Conservation (phyloP, 2,113 vertebrate species). For the Lepus timidus region DNA sequence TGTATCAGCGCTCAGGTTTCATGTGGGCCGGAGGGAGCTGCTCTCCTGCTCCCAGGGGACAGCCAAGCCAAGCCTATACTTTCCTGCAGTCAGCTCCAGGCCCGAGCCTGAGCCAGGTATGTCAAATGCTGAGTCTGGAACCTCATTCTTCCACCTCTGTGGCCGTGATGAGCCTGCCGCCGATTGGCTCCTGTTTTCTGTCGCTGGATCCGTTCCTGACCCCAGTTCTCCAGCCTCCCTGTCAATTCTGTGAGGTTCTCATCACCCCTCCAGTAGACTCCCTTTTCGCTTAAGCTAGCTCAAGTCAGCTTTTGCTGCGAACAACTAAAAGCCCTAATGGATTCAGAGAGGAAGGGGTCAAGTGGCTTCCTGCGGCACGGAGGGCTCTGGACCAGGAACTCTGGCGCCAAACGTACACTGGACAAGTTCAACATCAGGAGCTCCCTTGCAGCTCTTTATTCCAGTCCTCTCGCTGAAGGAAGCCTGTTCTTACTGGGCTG, state of each 20-base stretch:
- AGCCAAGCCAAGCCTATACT: not conserved
- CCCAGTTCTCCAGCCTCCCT: not conserved
- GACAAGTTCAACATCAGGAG: not conserved
- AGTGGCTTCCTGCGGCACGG: not conserved
- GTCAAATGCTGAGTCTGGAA: not conserved
- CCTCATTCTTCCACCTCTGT: not conserved
- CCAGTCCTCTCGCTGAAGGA: not conserved
- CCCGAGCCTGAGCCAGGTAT: not conserved
- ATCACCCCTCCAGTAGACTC: not conserved
- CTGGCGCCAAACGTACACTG: not conserved
- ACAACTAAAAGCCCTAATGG: not conserved
- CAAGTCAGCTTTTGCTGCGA: not conserved
- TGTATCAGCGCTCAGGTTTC: not conserved
- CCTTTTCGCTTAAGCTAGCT: not conserved
- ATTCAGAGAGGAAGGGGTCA: not conserved
- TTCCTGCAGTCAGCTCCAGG: not conserved
- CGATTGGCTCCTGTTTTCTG: not conserved
- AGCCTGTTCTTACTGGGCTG: not conserved
- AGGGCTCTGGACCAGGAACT: not conserved
- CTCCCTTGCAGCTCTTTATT: not conserved
- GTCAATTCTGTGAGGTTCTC: not conserved
- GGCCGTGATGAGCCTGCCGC: not conserved
- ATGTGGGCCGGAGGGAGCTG: not conserved
- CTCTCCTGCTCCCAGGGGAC: not conserved
- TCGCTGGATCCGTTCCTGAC: not conserved